Evolutionary conservation across 2,113 vertebrate species (phyloP).

Genomic region (Hippolais icterina): DNA sequence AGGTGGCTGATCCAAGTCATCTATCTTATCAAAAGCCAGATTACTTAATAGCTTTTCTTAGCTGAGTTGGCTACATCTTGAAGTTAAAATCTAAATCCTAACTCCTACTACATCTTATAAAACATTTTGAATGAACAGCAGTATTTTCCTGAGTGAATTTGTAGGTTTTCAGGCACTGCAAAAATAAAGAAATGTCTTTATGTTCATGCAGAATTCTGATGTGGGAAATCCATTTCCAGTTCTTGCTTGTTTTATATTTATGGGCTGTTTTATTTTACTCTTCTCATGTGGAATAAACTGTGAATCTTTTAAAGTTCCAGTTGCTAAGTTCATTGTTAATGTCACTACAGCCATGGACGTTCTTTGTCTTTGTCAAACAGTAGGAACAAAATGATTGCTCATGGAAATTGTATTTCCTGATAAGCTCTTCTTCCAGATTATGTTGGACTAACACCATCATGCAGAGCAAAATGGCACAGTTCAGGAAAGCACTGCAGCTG

Average conservation of each 20-base stretch:
- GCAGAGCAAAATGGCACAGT: neutral
- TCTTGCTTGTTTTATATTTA: neutral
- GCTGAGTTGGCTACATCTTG: neutral
- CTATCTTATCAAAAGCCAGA: neutral
- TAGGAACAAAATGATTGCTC: neutral
- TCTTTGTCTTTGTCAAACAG: neutral
- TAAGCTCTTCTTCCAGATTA: neutral
- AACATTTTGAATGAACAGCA: neutral
- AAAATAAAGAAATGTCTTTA: neutral
- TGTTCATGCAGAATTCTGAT: neutral
- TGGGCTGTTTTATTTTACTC: neutral
- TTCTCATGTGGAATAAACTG: neutral
- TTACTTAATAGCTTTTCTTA: neutral
- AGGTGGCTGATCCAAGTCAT: neutral
- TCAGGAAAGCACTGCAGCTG: neutral
- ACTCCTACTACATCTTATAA: neutral
- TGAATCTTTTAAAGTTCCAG: neutral
- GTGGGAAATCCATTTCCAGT: neutral
- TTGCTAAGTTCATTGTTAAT: neutral
- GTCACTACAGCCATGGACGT: neutral
- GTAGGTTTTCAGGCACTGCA: neutral
- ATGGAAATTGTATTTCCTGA: neutral
- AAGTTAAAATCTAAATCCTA: neutral
- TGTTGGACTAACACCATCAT: neutral
- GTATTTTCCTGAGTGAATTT: neutral